Evolutionary conservation across 2,888 invertebrate genomes (phyloP).

Genomic region (Drosophila prolongata): DNA sequence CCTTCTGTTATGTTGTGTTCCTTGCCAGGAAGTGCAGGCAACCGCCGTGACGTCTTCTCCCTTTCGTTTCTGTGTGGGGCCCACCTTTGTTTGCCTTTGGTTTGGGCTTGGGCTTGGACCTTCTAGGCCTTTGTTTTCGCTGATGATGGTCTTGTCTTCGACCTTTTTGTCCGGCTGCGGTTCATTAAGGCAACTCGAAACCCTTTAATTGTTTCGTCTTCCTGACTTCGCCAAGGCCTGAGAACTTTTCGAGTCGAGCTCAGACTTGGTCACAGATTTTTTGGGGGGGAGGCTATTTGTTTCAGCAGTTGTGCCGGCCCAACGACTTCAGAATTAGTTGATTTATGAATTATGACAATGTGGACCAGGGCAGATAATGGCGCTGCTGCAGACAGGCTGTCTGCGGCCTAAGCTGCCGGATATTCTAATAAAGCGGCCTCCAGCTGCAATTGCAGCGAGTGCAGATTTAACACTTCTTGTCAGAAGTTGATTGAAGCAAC

Average conservation of each 20-base stretch:
- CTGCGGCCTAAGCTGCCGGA: slow-evolving; percentile 77
- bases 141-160: slow-evolving; percentile 58
- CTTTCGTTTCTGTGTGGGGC: slow-evolving; percentile 17
- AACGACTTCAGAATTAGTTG: slow-evolving; percentile 77
- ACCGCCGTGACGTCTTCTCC: slow-evolving; percentile 72
- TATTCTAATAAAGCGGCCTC: slow-evolving; percentile 77
- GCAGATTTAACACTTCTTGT: slow-evolving; percentile 84
- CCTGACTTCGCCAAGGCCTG: slow-evolving; percentile 18
- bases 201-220: slow-evolving; percentile 52
- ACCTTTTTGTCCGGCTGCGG: slow-evolving; percentile 72
- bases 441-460: slow-evolving; percentile 58
- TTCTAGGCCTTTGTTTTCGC: slow-evolving; percentile 39
- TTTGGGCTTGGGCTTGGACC: slow-evolving; percentile 49
- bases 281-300: slow-evolving; percentile 61
- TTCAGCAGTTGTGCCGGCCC: slow-evolving; percentile 46
- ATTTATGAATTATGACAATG: slow-evolving; percentile 82
- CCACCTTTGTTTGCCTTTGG: slow-evolving; percentile 56
- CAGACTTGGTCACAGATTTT: slow-evolving; percentile 22
- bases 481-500: slow-evolving; percentile 82
- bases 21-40: slow-evolving; percentile 69
- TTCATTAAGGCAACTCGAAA: slow-evolving; percentile 79
- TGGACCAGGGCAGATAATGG: slow-evolving; percentile 44
- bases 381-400: slow-evolving; percentile 59
- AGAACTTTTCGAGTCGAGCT: slow-evolving; percentile 31
- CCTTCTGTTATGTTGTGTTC: slow-evolving; percentile 17